Evolutionary conservation across 2,888 invertebrate genomes (phyloP), one percentile per base, ranked within the genome.

Genomic region (Tetranychus truncatus): DNA sequence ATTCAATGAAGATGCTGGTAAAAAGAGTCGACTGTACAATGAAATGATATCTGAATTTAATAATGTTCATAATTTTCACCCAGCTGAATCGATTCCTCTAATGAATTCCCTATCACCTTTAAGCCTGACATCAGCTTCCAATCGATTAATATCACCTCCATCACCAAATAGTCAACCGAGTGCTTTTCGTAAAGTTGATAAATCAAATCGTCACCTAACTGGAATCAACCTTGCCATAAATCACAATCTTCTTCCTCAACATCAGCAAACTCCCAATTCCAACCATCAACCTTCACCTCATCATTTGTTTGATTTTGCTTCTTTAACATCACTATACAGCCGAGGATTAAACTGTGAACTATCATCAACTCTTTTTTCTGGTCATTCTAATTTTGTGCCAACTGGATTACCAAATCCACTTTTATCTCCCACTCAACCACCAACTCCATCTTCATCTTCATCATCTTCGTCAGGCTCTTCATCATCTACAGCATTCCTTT

Each of bases 171-270:
- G 55, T 55, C 55, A 55, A 55, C 55, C 65, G 8, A 73, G 73
- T 55, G 73, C 73, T 15, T 73, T 73, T 55, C 73, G 34, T 5
- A 73, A 73, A 73, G 55, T 73, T n/a, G 73, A 73, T 15, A 73
- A 73, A n/a, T 21, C 20, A 8, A 46, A 21, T 24, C 9, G 69
- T 21, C 69, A 24, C n/a, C 21, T 11, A 21, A 24, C 6, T 20
- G 34, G 20, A 11, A 69, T 69, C 9, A 69, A 69, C 20, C 21
- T 15, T 55, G 15, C 55, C 9, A 9, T 55, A 7, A 55, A 55
- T 55, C 55, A 55, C 15, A 55, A 15, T 55, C 9, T 55, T 15
- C 9, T 55, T 15, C 55, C 55, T 3, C 15, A 9, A 55, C 55
- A 55, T 55, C 55, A 55, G 15, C 15, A 9, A 15, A 15, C 55